Percentiles rank a stretch among this genome's conserved stretches.
phyloP scores from a whole-genome alignment of 2,888 invertebrate genomes.

The Meteorus cinctellus region DNA sequence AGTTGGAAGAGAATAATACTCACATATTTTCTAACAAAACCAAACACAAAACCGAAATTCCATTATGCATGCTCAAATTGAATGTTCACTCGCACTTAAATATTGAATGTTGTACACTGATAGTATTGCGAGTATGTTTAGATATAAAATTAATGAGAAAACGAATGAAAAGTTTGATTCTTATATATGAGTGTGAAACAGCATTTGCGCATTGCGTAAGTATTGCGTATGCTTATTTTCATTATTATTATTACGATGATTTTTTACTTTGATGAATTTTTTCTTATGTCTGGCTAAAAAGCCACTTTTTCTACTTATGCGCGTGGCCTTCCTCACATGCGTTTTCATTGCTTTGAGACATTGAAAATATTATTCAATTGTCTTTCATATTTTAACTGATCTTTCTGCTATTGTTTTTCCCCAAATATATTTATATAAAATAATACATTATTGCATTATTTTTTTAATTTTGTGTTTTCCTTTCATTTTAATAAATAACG shows the following conservation, averaged over 20 bases:
- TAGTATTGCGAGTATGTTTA: conserved; percentile 1
- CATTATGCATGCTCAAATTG: conserved; percentile 24
- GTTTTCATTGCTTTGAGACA: background rate
- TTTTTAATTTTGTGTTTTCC: conserved; percentile 4
- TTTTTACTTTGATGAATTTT: background rate
- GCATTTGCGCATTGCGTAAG: conserved; percentile 37
- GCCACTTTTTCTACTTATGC: conserved; percentile 27
- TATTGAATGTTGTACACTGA: conserved; percentile 8
- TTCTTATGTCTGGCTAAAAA: conserved; percentile 22
- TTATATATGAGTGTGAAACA: conserved; percentile 27
- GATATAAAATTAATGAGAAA: background rate
- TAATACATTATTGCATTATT: conserved; percentile 14
- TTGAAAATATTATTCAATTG: conserved; percentile 11
- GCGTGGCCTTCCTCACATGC: conserved; percentile 14
- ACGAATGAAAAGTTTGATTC: conserved; percentile 13
- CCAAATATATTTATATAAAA: background rate
- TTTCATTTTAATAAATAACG: conserved; percentile 4
- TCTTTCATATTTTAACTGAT: conserved; percentile 7
- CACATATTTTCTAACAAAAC: background rate
- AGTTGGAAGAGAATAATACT: background rate
- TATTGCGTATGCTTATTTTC: conserved; percentile 29
- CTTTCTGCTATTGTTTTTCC: background rate
- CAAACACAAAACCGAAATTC: background rate
- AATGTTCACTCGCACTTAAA: background rate
- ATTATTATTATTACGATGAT: background rate